Percentiles rank a stretch among this genome's conserved stretches.
phyloP scores from a whole-genome alignment of 2,888 invertebrate genomes.

The Carcina quercana region DNA sequence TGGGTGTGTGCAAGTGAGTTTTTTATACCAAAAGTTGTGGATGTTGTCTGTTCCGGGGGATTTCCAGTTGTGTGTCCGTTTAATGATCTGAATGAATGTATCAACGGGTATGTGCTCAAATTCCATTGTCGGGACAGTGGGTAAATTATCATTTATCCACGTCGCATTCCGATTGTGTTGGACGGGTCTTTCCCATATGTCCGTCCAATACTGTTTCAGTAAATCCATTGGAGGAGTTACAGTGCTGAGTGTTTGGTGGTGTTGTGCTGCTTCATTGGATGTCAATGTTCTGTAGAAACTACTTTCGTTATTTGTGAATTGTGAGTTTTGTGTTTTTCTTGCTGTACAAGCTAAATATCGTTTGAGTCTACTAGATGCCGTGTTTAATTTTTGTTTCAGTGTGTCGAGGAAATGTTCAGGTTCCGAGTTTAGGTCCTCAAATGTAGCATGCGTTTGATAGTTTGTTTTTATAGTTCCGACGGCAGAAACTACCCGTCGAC shows the following conservation, averaged over 20 bases:
- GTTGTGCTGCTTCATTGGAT: not conserved
- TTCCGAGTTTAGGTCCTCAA: slow-evolving; percentile 13
- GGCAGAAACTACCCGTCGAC: slow-evolving; percentile 9
- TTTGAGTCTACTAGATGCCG: slow-evolving; percentile 13
- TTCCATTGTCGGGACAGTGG: slow-evolving; percentile 13
- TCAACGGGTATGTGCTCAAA: slow-evolving; percentile 11
- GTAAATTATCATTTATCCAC: slow-evolving; percentile 15
- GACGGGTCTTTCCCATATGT: slow-evolving; percentile 10
- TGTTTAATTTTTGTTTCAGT: slow-evolving; percentile 12
- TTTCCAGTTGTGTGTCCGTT: slow-evolving; percentile 14
- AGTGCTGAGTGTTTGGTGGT: not conserved
- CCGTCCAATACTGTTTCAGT: slow-evolving; percentile 11
- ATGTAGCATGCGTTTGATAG: slow-evolving; percentile 5
- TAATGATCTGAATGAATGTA: slow-evolving; percentile 7
- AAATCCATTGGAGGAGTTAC: too few species aligned
- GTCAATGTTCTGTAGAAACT: slow-evolving; percentile 11
- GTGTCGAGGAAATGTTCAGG: slow-evolving; percentile 16
- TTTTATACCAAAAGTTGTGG: slow-evolving; percentile 14
- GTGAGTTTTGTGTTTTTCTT: slow-evolving; percentile 15
- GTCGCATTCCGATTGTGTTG: slow-evolving; percentile 10
- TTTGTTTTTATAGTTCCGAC: slow-evolving; percentile 12
- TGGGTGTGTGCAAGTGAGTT: slow-evolving; percentile 10
- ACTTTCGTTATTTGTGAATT: slow-evolving; percentile 15
- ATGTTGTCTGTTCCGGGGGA: slow-evolving; percentile 11
- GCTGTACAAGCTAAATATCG: slow-evolving; percentile 13